A percentile compares a stretch with the other conserved stretches of the same genome.
These are phyloP conservation scores for Cranoglanis bouderius DNA, from an alignment of 2,113 vertebrate species.

Conservation along the genomic window DNA sequence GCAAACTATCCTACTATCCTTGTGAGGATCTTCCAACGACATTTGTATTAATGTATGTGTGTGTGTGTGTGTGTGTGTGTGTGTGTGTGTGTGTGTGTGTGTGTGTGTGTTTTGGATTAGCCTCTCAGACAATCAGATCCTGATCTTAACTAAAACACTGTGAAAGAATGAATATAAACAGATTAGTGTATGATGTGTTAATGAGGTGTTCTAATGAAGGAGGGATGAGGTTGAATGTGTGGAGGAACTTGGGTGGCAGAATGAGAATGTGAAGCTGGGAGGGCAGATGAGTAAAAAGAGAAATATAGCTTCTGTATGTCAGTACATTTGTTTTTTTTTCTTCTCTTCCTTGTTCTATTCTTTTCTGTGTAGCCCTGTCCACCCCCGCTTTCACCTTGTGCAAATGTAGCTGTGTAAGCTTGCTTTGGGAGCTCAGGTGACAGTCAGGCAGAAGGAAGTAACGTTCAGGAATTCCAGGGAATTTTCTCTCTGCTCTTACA, in stretches of 20 bases:
- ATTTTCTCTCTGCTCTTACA: slow-evolving; percentile 44
- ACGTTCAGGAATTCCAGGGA: slow-evolving; percentile 51
- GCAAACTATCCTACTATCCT: neutral
- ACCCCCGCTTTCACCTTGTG: slow-evolving; percentile 41
- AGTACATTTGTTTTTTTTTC: slow-evolving; percentile 42
- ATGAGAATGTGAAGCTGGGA: neutral
- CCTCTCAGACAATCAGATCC: neutral
- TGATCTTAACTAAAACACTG: neutral
- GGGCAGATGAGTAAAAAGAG: neutral
- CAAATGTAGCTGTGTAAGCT: slow-evolving; percentile 16
- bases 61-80: neutral
- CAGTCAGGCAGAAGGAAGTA: slow-evolving; percentile 49
- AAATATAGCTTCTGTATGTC: neutral
- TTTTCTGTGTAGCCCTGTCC: slow-evolving; percentile 39
- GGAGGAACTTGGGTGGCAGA: neutral
- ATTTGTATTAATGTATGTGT: neutral
- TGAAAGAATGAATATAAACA: neutral
- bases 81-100: too few relatives aligned
- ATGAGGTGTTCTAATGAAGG: neutral
- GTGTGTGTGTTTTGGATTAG: neutral
- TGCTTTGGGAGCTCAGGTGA: slow-evolving; percentile 53
- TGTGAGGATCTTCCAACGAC: too few relatives aligned
- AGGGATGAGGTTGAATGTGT: neutral
- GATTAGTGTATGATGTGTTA: neutral
- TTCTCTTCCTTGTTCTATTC: slow-evolving; percentile 48